Evolutionary conservation across 2,797 vertebrate genomes (phyloP).

Genomic region (Clarias laeviceps): DNA sequence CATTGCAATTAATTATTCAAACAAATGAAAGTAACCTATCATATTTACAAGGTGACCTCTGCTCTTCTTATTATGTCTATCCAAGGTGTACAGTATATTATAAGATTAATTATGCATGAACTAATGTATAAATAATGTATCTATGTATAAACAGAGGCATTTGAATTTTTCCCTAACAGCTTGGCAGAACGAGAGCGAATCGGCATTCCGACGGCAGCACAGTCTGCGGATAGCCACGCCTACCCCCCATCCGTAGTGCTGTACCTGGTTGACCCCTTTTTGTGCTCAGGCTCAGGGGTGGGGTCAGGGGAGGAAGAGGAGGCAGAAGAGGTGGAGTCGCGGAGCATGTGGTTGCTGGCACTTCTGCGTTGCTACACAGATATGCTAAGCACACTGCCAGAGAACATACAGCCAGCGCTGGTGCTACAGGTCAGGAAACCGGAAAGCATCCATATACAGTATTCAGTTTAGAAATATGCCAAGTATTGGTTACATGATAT

Average conservation of each 20-base stretch:
- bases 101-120: neutral
- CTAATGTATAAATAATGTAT: neutral
- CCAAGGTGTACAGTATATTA: neutral
- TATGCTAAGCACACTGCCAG: constrained; percentile 89
- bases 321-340: constrained; percentile 83
- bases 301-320: constrained; percentile 76
- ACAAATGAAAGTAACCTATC: neutral
- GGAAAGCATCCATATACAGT: neutral
- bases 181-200: constrained; percentile 85
- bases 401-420: constrained; percentile 87
- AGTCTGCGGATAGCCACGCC: constrained; percentile 84
- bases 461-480: neutral
- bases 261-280: constrained; percentile 95
- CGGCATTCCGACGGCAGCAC: constrained; percentile 88
- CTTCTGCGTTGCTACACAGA: constrained; percentile 94
- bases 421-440: constrained; percentile 84
- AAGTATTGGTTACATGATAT: neutral
- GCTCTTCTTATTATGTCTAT: neutral
- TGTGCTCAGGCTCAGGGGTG: constrained; percentile 81
- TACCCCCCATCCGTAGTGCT: constrained; percentile 91
- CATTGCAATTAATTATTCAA: neutral
- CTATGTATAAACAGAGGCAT: neutral
- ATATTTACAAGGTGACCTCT: neutral
- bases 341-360: constrained; percentile 92
- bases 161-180: constrained; percentile 58